Evolutionary conservation across 2,888 invertebrate species (phyloP).

Genomic region (Ceramica pisi): DNA sequence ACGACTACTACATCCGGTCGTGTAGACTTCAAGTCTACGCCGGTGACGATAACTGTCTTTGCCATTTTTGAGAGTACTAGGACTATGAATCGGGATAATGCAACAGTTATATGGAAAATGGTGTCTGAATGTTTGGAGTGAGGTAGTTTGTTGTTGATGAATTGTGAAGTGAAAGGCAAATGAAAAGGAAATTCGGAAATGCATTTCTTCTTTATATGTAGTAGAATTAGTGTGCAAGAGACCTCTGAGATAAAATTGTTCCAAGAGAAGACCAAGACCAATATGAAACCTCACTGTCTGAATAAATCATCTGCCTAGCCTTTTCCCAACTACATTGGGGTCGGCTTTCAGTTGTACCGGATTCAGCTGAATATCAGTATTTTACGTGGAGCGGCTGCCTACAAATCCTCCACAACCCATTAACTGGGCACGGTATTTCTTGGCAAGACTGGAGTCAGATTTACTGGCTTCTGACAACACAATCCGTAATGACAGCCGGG

Average conservation of each 20-base stretch:
- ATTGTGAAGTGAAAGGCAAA: neutral
- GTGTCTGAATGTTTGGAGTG: neutral
- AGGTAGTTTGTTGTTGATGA: neutral
- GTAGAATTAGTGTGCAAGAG: neutral
- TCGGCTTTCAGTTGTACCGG: no score
- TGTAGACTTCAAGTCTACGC: conserved; percentile 86
- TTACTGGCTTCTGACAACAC: no score
- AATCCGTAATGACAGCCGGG: no score
- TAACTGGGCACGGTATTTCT: no score
- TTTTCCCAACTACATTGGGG: no score
- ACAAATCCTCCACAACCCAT: no score
- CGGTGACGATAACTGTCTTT: conserved; percentile 77
- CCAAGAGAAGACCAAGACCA: neutral
- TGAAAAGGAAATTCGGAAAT: conserved; percentile 4
- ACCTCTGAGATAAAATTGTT: no score
- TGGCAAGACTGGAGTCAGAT: no score
- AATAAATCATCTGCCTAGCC: no score
- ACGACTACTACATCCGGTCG: conserved; percentile 88
- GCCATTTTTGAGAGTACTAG: conserved; percentile 74
- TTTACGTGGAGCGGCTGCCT: no score
- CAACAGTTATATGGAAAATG: conserved; percentile 50
- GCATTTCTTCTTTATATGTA: neutral
- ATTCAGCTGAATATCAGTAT: no score
- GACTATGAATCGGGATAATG: conserved; percentile 49
- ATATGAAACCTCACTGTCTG: neutral